Evolutionary conservation across 2,797 vertebrate species (phyloP).

Genomic region (Discoglossus pictus): DNA sequence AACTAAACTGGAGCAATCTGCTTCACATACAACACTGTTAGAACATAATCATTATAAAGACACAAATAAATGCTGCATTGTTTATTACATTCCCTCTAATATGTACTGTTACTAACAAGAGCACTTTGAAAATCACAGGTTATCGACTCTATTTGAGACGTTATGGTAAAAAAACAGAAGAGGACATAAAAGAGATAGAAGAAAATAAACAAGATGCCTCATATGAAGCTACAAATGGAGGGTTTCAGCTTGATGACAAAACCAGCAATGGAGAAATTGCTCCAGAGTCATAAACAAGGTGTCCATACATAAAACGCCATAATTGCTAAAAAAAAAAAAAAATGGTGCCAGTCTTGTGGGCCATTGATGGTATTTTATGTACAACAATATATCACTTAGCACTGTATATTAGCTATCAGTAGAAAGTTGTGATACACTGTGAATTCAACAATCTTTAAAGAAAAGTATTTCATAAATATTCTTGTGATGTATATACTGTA

Average conservation of each 20-base stretch:
- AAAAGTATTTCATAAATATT: neutral
- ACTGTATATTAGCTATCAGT: too few species aligned
- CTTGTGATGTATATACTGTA: conserved; percentile 14
- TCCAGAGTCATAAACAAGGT: neutral
- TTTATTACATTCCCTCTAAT: too few species aligned
- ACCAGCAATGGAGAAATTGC: conserved; percentile 31
- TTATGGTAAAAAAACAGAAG: conserved; percentile 30
- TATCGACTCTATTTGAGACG: conserved; percentile 62
- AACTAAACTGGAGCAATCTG: too few species aligned
- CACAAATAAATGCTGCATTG: too few species aligned
- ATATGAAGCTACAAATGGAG: conserved; percentile 57
- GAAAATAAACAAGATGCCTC: conserved; percentile 27
- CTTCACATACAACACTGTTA: too few species aligned
- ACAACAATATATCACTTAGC: too few species aligned
- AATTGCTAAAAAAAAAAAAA: too few species aligned
- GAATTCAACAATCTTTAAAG: neutral
- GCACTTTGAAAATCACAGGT: conserved; percentile 56
- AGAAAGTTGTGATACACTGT: too few species aligned
- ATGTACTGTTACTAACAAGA: neutral
- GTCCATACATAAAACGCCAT: neutral
- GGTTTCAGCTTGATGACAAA: conserved; percentile 62
- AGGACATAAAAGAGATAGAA: neutral
- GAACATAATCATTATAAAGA: too few species aligned
- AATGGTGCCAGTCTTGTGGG: too few species aligned
- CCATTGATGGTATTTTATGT: too few species aligned